Base-by-base conservation (phyloP, 2,113 vertebrate genomes). In the Tupaia tana region DNA sequence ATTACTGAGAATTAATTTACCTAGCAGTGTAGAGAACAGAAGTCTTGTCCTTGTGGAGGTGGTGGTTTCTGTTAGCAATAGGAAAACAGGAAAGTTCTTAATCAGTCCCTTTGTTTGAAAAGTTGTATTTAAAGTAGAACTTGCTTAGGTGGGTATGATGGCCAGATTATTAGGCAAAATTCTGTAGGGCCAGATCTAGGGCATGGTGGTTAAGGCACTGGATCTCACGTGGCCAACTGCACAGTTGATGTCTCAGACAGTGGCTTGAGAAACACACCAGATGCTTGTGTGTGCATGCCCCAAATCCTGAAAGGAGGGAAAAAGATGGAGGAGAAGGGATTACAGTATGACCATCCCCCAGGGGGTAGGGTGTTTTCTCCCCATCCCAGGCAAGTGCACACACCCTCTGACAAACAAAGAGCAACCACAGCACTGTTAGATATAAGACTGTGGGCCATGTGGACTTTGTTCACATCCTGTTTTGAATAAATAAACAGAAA, bases 1-100 rank as follows among this genome's bases (percentile, higher is more conserved):
- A 89, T 81, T 88, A 64, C 59, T 31, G n/a, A 88, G 90, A 92
- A 83, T 93, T 92, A 87, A 85, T 95, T 96, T 92, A 77, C 77
- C 52, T 80, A 7, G 29, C 77, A 54, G 59, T 67, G 22, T 13
- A 83, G 92, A 88, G 81, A 70, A 58, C 6, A 25, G 4, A 43
- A 69, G 16, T 86, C 7, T 89, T 81, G 69, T 73, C 64, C 15
- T 70, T 22, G 15, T 86, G 70, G 31, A 67, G 24, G 58, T 27
- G 31, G 27, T 86, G 18, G 56, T 87, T 91, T 81, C 31, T 77
- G 16, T 52, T 70, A 93, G 71, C 61, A 91, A 10, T 25, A 63
- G 80, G 79, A 71, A 86, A 90, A 89, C 52, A 79, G 0, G 8
- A 66, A 86, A 24, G 25, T 22, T 75, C 67, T 83, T 63, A 54